phyloP scores from a whole-genome alignment of 2,888 invertebrate genomes.

The Drosophila crucigera region DNA sequence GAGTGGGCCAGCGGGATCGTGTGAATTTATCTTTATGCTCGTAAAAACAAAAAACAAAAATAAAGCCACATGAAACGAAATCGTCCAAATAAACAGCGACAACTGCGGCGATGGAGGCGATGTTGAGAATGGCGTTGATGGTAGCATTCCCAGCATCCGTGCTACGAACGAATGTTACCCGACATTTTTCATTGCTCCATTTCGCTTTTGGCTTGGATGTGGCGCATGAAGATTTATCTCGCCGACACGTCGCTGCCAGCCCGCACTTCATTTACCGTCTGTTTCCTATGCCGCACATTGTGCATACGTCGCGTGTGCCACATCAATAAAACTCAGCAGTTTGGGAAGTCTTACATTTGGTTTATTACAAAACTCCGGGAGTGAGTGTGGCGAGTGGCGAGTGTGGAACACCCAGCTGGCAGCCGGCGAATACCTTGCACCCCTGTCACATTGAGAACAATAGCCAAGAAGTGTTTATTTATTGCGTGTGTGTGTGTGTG shows the following conservation, averaged over 20 bases:
- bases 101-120: conserved; percentile 35
- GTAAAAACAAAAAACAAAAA: conserved; percentile 61
- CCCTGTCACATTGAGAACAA: conserved; percentile 59
- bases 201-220: conserved; percentile 48
- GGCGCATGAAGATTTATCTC: conserved; percentile 70
- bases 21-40: conserved; percentile 78
- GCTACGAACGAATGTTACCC: conserved; percentile 59
- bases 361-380: conserved; percentile 54
- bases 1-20: conserved; percentile 44
- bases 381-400: background rate
- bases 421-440: conserved; percentile 49
- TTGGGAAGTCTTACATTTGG: conserved; percentile 70
- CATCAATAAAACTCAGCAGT: conserved; percentile 70
- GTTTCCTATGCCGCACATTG: conserved; percentile 51
- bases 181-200: conserved; percentile 76
- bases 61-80: conserved; percentile 64
- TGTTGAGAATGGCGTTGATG: conserved; percentile 47
- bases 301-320: conserved; percentile 63
- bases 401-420: background rate
- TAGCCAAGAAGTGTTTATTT: conserved; percentile 72
- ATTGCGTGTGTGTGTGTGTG: conserved; percentile 49
- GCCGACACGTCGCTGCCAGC: conserved; percentile 41
- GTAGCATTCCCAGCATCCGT: conserved; percentile 33
- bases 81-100: conserved; percentile 69
- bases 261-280: conserved; percentile 27